phyloP scores from a whole-genome alignment of 1,140 invertebrate genomes.

The Xylocopa sonorina region DNA sequence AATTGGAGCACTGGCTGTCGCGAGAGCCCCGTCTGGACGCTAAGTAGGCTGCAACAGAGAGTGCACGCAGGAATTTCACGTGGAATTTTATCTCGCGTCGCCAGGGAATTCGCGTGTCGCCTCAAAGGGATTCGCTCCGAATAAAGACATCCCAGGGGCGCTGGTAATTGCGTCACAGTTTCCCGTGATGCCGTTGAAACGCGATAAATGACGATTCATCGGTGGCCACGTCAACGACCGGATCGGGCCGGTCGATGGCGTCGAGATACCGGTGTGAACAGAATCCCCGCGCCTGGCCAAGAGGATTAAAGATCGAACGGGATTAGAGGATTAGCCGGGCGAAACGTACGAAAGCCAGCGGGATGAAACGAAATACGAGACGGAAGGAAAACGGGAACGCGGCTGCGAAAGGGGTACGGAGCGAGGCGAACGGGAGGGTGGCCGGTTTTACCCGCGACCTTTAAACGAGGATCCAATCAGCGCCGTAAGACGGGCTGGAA shows the following conservation, averaged over 20 bases:
- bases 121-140: neutral
- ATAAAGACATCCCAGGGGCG: neutral
- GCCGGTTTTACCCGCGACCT: neutral
- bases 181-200: neutral
- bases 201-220: neutral
- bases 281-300: neutral
- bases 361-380: neutral
- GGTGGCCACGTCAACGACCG: neutral
- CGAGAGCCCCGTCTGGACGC: slow-evolving; percentile 88
- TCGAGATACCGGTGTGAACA: too few species aligned
- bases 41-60: slow-evolving; percentile 84
- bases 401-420: neutral
- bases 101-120: neutral
- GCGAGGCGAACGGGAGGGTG: neutral
- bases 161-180: neutral
- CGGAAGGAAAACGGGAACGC: neutral
- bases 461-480: slow-evolving; percentile 13
- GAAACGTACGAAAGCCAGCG: too few species aligned
- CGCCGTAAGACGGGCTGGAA: neutral
- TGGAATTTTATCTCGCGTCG: neutral
- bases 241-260: neutral
- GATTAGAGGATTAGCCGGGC: slow-evolving; percentile 34
- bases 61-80: neutral
- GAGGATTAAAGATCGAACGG: slow-evolving; percentile 31
- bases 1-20: slow-evolving; percentile 86